Conservation (phyloP, 1,140 invertebrate genomes). For the Lepidurus apus region DNA sequence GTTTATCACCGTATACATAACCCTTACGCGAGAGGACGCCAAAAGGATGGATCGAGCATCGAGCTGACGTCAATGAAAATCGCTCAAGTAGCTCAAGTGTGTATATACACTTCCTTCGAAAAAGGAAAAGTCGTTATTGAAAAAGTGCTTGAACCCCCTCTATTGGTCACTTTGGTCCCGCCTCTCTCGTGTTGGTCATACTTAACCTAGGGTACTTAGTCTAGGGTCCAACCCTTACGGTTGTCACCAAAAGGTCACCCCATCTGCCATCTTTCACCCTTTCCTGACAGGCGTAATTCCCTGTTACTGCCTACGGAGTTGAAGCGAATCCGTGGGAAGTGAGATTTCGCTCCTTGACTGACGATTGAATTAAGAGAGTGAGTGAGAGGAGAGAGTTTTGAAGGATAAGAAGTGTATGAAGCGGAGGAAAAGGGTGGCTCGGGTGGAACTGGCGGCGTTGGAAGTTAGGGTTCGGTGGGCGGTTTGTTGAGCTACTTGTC, state of each 20-base stretch:
- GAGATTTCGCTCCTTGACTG: background rate
- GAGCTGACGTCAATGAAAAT: background rate
- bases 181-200: background rate
- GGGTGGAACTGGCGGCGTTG: too few species aligned
- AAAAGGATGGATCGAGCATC: background rate
- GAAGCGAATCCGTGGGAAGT: background rate
- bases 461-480: background rate
- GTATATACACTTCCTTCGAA: too few species aligned
- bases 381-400: background rate
- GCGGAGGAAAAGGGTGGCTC: background rate
- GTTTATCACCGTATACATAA: conserved; percentile 11
- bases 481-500: conserved; percentile 18
- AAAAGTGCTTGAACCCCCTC: too few species aligned
- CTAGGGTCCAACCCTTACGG: too few species aligned
- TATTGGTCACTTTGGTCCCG: background rate
- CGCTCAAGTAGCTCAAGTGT: background rate
- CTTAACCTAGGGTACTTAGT: too few species aligned
- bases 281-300: too few species aligned
- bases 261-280: too few species aligned
- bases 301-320: background rate
- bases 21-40: background rate
- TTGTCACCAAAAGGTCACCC: too few species aligned
- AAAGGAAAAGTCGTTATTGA: too few species aligned
- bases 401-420: background rate
- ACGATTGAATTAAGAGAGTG: background rate